Conservation (phyloP, 2,888 invertebrate genomes). For the Unio pictorum region DNA sequence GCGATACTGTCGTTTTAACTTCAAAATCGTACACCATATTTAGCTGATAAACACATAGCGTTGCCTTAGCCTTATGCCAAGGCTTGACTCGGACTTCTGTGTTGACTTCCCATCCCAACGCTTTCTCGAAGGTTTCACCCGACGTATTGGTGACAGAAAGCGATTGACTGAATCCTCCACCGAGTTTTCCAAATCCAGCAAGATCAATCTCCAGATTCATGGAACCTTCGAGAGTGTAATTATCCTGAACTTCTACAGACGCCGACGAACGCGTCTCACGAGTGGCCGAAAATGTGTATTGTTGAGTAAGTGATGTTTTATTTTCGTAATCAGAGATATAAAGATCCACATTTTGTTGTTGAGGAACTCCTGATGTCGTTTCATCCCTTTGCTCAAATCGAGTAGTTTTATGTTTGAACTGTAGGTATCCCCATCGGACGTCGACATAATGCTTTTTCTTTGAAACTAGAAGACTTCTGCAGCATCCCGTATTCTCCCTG, state of each 20-base stretch:
- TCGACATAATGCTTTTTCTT: conserved; percentile 33
- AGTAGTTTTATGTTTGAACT: conserved; percentile 39
- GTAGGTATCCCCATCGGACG: conserved; percentile 41
- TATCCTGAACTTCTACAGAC: conserved; percentile 39
- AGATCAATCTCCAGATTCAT: conserved; percentile 40
- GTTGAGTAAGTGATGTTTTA: conserved; percentile 25
- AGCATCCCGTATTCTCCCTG: conserved; percentile 14
- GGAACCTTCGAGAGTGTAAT: conserved; percentile 37
- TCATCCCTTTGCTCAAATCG: conserved; percentile 8
- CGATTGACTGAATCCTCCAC: conserved; percentile 32
- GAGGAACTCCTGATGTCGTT: conserved; percentile 5
- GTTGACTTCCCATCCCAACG: conserved; percentile 38
- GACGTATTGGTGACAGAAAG: conserved; percentile 40
- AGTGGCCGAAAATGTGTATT: conserved; percentile 34
- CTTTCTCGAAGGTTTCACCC: conserved; percentile 29
- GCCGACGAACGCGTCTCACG: conserved; percentile 34
- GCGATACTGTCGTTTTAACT: conserved; percentile 33
- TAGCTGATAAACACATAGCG: conserved; percentile 30
- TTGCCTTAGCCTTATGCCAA: conserved; percentile 30
- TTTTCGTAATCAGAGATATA: conserved; percentile 43
- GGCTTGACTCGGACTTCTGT: conserved; percentile 32
- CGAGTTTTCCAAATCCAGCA: conserved; percentile 31
- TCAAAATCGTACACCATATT: conserved; percentile 31
- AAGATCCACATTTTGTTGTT: conserved; percentile 27
- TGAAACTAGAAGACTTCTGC: conserved; percentile 19